Percentiles rank a stretch among this genome's conserved stretches.
phyloP scores from a whole-genome alignment of 2,797 vertebrate species.

The Avahi laniger region DNA sequence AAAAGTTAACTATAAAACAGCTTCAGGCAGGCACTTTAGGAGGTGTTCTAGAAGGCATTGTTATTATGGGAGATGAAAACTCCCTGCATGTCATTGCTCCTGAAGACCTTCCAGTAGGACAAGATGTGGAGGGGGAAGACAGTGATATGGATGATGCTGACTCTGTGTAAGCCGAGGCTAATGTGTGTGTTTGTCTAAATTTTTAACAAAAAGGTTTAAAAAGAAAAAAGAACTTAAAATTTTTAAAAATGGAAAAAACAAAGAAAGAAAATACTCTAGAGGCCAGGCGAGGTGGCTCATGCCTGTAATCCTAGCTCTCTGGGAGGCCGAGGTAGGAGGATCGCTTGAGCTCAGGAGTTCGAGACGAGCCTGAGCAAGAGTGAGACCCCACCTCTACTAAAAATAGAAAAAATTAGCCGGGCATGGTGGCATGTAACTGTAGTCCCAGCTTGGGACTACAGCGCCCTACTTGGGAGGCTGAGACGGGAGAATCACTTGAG shows the following conservation, averaged over 20 bases:
- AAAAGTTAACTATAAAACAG: background rate
- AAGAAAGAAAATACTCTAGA: background rate
- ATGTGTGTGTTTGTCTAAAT: background rate
- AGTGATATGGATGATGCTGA: background rate
- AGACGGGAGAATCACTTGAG: too few relatives aligned
- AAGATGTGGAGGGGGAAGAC: background rate
- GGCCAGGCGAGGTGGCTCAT: too few relatives aligned
- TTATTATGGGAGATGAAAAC: background rate
- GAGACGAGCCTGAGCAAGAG: too few relatives aligned
- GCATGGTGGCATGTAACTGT: too few relatives aligned
- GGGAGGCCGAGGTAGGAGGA: too few relatives aligned
- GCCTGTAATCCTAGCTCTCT: too few relatives aligned
- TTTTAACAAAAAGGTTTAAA: background rate
- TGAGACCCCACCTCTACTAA: too few relatives aligned
- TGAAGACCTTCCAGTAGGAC: background rate
- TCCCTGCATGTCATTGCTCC: background rate
- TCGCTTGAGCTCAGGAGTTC: too few relatives aligned
- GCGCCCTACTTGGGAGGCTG: too few relatives aligned
- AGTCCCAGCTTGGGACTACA: too few relatives aligned
- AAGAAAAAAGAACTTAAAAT: background rate
- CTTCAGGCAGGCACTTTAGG: background rate
- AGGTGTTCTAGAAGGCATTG: background rate
- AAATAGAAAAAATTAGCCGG: too few relatives aligned
- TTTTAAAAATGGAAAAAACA: background rate
- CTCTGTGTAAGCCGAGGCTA: background rate